These are phyloP conservation scores for Marcusenius ussheri DNA, from an alignment of 2,113 vertebrate species.

Conservation along the genomic window DNA sequence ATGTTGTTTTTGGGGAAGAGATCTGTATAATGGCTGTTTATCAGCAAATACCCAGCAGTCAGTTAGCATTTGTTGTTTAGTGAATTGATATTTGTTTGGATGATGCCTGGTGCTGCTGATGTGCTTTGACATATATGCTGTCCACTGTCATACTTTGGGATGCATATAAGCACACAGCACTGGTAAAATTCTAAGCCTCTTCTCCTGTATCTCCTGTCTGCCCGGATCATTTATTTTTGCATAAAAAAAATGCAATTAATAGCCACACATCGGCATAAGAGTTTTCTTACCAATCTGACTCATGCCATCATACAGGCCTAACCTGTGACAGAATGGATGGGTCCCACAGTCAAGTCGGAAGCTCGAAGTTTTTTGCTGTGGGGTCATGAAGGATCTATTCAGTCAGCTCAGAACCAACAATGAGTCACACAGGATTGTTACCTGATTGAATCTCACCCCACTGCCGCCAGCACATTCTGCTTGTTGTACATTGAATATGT, in stretches of 20 bases:
- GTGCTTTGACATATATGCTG: too few species aligned
- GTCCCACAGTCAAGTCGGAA: not conserved
- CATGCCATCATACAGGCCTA: not conserved
- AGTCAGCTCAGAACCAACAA: not conserved
- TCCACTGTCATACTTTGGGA: not conserved
- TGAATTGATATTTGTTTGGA: not conserved
- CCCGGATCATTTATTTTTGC: not conserved
- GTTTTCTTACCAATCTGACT: not conserved
- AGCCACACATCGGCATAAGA: not conserved
- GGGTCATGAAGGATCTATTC: not conserved
- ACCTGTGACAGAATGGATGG: not conserved
- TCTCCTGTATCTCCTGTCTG: not conserved
- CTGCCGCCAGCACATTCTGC: not conserved
- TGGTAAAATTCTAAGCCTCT: not conserved
- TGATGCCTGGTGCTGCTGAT: too few species aligned
- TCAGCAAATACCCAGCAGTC: not conserved
- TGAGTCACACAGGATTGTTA: not conserved
- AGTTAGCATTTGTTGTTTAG: not conserved
- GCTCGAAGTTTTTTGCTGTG: not conserved
- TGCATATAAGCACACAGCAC: not conserved
- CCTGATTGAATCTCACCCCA: not conserved
- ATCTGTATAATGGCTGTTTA: not conserved
- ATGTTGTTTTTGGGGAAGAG: not conserved
- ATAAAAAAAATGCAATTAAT: not conserved
- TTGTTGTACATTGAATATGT: not conserved